phyloP scores from a whole-genome alignment of 2,888 invertebrate genomes.

The Sialis lutaria region DNA sequence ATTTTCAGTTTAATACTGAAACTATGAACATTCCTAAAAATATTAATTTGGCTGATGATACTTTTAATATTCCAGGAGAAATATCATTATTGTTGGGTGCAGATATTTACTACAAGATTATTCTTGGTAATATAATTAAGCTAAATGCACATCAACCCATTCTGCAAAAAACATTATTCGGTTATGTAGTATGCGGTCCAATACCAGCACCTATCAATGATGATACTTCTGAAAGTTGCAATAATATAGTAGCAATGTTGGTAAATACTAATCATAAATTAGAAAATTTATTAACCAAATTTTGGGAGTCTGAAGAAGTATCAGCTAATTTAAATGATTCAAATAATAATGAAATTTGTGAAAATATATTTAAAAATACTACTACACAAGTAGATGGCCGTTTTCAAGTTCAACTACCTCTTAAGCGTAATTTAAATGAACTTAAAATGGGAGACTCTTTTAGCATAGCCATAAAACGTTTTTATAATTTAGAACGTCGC shows the following conservation, averaged over 20 bases:
- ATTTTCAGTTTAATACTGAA: neutral
- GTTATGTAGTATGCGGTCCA: neutral
- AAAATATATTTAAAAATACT: neutral
- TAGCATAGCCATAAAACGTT: neutral
- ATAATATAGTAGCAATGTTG: neutral
- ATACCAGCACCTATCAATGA: neutral
- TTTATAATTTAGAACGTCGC: neutral
- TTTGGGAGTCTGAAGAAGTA: neutral
- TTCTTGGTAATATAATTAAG: neutral
- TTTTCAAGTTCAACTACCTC: neutral
- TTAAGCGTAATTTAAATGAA: neutral
- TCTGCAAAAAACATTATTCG: neutral
- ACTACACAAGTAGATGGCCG: neutral
- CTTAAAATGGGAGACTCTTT: neutral
- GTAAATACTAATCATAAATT: neutral
- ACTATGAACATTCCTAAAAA: neutral
- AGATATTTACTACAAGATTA: neutral
- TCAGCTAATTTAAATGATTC: neutral
- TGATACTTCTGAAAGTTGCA: neutral
- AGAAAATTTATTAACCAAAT: neutral
- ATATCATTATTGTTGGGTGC: neutral
- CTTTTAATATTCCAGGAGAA: neutral
- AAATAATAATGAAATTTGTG: neutral
- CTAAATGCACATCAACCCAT: neutral
- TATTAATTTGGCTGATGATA: neutral